These are phyloP conservation scores for Poecilia picta DNA, from an alignment of 2,797 vertebrate genomes.

Conservation along the genomic window DNA sequence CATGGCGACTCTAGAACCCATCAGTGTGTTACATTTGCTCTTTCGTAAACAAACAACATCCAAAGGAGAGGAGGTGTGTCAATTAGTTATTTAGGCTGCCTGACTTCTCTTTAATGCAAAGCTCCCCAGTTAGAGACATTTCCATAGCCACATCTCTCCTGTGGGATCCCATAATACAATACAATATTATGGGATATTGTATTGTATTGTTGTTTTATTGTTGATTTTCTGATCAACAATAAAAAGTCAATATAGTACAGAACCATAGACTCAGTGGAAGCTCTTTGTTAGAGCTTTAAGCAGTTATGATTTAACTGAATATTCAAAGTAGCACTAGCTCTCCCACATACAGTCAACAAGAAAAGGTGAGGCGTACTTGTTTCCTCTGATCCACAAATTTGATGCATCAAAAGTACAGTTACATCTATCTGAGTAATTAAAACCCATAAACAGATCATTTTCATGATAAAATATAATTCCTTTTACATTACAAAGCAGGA, in stretches of 20 bases:
- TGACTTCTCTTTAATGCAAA: not conserved
- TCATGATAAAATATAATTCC: not conserved
- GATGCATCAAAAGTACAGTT: not conserved
- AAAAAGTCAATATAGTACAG: not conserved
- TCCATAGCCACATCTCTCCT: not conserved
- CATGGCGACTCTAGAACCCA: not conserved
- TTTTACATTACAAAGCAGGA: constrained; percentile 3
- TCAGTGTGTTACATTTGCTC: not conserved
- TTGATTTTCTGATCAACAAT: not conserved
- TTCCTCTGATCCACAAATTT: not conserved
- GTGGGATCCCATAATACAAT: not conserved
- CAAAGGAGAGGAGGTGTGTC: not conserved
- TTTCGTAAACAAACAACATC: not conserved
- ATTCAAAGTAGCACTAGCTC: not conserved
- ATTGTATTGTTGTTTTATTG: no score
- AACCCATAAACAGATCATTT: not conserved
- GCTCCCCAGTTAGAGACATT: not conserved
- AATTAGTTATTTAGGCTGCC: not conserved
- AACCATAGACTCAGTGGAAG: not conserved
- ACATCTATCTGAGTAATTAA: not conserved
- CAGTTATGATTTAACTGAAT: not conserved
- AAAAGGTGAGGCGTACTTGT: not conserved
- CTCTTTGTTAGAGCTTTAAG: not conserved
- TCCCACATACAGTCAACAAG: not conserved
- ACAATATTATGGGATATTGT: no score